Conservation (phyloP, 2,113 vertebrate genomes). For the Macrotis lagotis region DNA sequence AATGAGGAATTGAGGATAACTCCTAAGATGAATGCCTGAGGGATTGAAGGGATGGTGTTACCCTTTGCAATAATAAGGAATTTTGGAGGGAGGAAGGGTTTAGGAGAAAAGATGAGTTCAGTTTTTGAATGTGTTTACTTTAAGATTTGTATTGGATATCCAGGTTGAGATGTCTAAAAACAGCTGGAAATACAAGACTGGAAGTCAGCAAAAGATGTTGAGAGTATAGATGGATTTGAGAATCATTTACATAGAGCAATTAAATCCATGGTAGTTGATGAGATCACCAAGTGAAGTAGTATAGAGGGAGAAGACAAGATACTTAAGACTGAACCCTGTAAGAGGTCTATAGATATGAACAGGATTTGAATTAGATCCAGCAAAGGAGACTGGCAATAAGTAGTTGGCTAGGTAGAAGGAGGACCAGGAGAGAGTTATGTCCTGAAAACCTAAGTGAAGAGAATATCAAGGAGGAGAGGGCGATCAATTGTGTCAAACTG, state of each 20-base stretch:
- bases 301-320: background rate
- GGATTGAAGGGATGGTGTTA: background rate
- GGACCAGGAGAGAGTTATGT: background rate
- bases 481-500: background rate
- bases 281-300: background rate
- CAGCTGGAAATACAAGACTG: background rate
- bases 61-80: background rate
- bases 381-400: background rate
- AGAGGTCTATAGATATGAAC: background rate
- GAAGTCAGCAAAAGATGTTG: background rate
- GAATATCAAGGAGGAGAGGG: background rate
- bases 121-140: background rate
- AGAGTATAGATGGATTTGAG: background rate
- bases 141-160: background rate
- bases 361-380: background rate
- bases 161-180: background rate
- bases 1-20: background rate
- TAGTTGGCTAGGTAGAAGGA: background rate
- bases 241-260: background rate
- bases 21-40: background rate
- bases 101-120: background rate
- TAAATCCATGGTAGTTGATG: background rate
- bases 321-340: background rate
- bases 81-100: background rate
- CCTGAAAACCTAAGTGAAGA: background rate